A percentile compares a stretch with the other conserved stretches of the same genome.
These are phyloP conservation scores for Vulpes vulpes DNA, from an alignment of 2,113 vertebrate species.

Conservation along the genomic window DNA sequence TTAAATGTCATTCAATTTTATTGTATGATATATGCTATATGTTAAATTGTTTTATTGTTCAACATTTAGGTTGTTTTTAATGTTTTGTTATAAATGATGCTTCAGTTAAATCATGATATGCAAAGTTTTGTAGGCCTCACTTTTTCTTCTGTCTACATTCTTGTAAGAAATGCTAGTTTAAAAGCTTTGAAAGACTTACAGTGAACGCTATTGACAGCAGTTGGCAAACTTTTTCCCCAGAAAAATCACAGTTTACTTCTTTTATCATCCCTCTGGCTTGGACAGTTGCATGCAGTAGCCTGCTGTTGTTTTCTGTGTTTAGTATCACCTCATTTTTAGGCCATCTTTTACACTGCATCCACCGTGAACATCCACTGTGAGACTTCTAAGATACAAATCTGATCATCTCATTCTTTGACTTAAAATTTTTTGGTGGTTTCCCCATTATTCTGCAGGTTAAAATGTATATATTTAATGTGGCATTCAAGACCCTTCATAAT, in stretches of 20 bases:
- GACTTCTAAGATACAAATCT: neutral
- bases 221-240: neutral
- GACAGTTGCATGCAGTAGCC: neutral
- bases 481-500: neutral
- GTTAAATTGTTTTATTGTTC: slow-evolving; percentile 26
- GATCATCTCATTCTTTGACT: neutral
- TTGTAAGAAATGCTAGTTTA: neutral
- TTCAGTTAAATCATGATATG: neutral
- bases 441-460: neutral
- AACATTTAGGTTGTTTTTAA: slow-evolving; percentile 1
- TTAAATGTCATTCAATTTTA: neutral
- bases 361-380: neutral
- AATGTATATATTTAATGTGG: neutral
- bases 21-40: neutral
- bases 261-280: neutral
- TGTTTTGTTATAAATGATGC: slow-evolving; percentile 11
- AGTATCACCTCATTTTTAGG: neutral
- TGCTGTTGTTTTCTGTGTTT: neutral
- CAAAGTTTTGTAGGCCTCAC: neutral
- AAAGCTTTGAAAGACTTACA: neutral
- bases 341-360: neutral
- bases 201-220: neutral
- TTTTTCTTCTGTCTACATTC: neutral
- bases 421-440: neutral
- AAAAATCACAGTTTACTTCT: neutral